phyloP scores from a whole-genome alignment of 2,888 invertebrate species.

The Drosophila prostipennis region DNA sequence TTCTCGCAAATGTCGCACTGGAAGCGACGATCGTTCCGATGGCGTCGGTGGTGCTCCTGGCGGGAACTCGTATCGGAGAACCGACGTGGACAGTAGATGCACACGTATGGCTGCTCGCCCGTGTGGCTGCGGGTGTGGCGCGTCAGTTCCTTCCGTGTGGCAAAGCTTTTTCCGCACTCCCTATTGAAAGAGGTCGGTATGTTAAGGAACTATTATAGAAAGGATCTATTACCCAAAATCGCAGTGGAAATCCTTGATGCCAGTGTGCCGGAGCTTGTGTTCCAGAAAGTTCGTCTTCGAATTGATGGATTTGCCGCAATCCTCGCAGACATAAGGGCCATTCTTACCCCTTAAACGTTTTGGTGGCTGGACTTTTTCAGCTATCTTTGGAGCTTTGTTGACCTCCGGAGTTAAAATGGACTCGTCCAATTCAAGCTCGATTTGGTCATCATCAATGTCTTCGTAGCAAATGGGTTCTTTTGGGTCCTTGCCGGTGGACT shows the following conservation, averaged over 20 bases:
- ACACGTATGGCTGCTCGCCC: constrained; percentile 79
- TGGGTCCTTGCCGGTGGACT: not conserved
- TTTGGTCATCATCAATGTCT: constrained; percentile 19
- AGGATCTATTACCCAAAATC: constrained; percentile 11
- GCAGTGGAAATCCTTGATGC: constrained; percentile 42
- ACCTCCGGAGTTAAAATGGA: not conserved
- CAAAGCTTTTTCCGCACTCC: constrained; percentile 42
- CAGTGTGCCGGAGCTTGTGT: constrained; percentile 44
- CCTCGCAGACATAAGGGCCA: constrained; percentile 25
- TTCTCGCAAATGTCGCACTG: constrained; percentile 68
- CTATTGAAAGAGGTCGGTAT: not conserved
- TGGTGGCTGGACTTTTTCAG: too few species aligned
- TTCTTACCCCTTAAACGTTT: not conserved
- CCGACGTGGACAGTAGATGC: constrained; percentile 67
- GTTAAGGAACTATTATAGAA: not conserved
- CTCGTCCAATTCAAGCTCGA: constrained; percentile 13
- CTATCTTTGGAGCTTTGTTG: not conserved
- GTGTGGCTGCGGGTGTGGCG: constrained; percentile 62
- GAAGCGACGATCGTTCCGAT: constrained; percentile 72
- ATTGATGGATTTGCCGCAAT: constrained; percentile 42
- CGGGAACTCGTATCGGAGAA: constrained; percentile 71
- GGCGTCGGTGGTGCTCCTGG: constrained; percentile 75
- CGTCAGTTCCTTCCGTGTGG: constrained; percentile 44
- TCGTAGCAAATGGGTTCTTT: not conserved
- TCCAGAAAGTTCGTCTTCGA: constrained; percentile 34